phyloP scores from a whole-genome alignment of 1,140 invertebrate species.

The Palaemon carinicauda region DNA sequence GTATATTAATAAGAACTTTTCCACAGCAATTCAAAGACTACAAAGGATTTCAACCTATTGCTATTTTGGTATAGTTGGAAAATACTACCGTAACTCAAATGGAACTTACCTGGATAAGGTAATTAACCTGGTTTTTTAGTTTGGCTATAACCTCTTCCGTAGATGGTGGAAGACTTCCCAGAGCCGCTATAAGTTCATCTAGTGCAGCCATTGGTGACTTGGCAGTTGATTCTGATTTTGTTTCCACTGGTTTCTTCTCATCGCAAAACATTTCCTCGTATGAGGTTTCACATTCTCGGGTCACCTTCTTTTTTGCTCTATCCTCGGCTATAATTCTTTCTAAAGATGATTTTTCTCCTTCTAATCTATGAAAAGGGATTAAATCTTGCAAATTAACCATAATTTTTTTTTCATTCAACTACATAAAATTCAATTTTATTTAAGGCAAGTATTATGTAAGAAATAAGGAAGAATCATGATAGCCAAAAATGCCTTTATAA shows the following conservation, averaged over 20 bases:
- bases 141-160: constrained; percentile 44
- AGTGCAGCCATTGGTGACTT: constrained; percentile 20
- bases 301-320: background rate
- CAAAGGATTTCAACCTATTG: background rate
- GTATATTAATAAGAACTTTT: too few relatives aligned
- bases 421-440: too few relatives aligned
- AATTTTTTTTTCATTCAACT: too few relatives aligned
- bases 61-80: background rate
- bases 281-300: background rate
- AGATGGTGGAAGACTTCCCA: constrained; percentile 36
- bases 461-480: too few relatives aligned
- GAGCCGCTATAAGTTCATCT: constrained; percentile 31
- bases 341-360: constrained; percentile 43
- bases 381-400: background rate
- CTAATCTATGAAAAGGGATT: constrained; percentile 9
- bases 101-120: constrained; percentile 27
- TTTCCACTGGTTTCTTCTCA: background rate
- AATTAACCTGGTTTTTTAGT: constrained; percentile 34
- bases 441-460: too few relatives aligned
- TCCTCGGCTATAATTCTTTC: constrained; percentile 24
- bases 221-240: background rate
- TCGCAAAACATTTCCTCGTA: background rate
- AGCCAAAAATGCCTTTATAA: too few relatives aligned
- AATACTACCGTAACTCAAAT: background rate
- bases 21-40: too few relatives aligned